Percentiles rank a stretch among this genome's conserved stretches.
Evolutionary conservation across 2,113 vertebrate genomes (phyloP).

Genomic region (Lepisosteus osseus): DNA sequence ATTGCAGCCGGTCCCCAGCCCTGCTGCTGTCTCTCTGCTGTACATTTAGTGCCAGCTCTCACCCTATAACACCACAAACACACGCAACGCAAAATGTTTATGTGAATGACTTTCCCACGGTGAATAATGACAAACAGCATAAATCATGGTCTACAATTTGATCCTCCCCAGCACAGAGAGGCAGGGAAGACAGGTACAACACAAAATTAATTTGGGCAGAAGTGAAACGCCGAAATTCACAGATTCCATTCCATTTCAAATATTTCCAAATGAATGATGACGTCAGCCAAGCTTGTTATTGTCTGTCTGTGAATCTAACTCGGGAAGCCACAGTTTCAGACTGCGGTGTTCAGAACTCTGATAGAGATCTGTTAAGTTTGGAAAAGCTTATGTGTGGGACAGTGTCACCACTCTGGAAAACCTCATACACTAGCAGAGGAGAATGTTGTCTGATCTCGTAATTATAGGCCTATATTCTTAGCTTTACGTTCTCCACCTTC

Average conservation of each 20-base stretch:
- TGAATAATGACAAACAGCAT: slow-evolving; percentile 58
- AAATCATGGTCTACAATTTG: slow-evolving; percentile 44
- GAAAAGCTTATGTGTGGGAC: slow-evolving; percentile 21
- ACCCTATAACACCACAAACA: no score
- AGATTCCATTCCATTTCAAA: no score
- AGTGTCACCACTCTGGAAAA: slow-evolving; percentile 24
- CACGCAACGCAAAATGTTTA: no score
- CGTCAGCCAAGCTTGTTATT: slow-evolving; percentile 37
- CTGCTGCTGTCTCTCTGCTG: no score
- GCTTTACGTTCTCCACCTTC: not conserved
- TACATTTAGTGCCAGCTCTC: no score
- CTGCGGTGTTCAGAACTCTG: slow-evolving; percentile 24
- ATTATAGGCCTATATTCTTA: slow-evolving; percentile 18
- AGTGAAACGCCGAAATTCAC: no score
- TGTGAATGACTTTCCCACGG: slow-evolving; percentile 50
- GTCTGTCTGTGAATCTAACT: slow-evolving; percentile 28
- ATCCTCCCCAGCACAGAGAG: slow-evolving; percentile 13
- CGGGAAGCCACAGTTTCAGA: slow-evolving; percentile 26
- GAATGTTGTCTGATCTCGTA: slow-evolving; percentile 13
- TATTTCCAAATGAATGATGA: not conserved
- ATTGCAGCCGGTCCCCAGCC: no score
- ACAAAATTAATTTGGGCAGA: no score
- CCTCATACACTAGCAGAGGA: slow-evolving; percentile 12
- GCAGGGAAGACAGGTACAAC: no score
- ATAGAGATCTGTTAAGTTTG: slow-evolving; percentile 34